Percentiles rank a stretch among this genome's conserved stretches.
These are phyloP conservation scores for Eupeodes luniger DNA, from an alignment of 2,888 invertebrate genomes.

Conservation along the genomic window DNA sequence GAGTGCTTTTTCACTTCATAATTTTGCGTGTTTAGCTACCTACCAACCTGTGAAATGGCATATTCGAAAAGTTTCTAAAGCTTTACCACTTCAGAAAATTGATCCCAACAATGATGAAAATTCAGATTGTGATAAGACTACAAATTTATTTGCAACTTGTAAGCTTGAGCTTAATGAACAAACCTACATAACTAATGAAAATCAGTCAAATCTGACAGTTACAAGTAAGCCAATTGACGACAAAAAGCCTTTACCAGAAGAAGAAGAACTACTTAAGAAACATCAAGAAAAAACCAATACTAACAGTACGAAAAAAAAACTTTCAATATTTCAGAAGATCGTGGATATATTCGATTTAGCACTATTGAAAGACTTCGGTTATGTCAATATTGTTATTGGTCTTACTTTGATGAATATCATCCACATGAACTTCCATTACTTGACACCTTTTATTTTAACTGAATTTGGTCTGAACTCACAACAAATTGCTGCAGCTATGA, in stretches of 20 bases:
- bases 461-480: conserved; percentile 86
- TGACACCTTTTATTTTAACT: conserved; percentile 89
- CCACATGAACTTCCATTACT: conserved; percentile 89
- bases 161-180: conserved; percentile 77
- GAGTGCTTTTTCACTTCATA: conserved; percentile 88
- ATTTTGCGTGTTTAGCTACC: conserved; percentile 88
- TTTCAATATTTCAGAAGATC: conserved; percentile 86
- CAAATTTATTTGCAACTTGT: neutral
- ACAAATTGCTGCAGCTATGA: conserved; percentile 89
- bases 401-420: conserved; percentile 89
- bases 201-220: neutral
- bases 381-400: conserved; percentile 89
- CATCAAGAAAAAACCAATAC: conserved; percentile 77
- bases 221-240: conserved; percentile 58
- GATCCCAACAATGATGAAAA: conserved; percentile 62
- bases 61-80: conserved; percentile 84
- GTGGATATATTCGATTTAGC: conserved; percentile 89
- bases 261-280: conserved; percentile 6
- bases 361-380: conserved; percentile 88
- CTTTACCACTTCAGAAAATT: conserved; percentile 68
- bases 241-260: conserved; percentile 38
- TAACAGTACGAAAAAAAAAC: conserved; percentile 80
- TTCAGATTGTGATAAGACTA: neutral
- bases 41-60: conserved; percentile 92
- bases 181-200: conserved; percentile 63